These are phyloP conservation scores for Syndactyla subalaris DNA, from an alignment of 2,797 vertebrate genomes.

Conservation along the genomic window DNA sequence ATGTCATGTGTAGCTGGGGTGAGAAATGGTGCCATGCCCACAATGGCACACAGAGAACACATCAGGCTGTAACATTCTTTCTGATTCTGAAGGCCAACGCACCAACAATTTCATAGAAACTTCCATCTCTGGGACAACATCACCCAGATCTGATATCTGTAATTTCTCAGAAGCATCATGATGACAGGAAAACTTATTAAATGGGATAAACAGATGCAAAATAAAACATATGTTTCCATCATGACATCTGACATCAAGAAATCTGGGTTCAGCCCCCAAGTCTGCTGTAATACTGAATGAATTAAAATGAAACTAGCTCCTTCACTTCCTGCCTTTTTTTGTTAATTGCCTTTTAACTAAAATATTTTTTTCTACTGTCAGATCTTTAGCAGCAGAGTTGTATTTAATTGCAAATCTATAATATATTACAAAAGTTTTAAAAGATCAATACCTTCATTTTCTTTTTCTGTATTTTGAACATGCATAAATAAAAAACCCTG, in stretches of 20 bases:
- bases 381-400: background rate
- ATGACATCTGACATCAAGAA: background rate
- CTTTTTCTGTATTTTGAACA: background rate
- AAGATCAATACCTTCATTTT: background rate
- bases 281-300: background rate
- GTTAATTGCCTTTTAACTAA: background rate
- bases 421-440: background rate
- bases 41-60: background rate
- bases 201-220: background rate
- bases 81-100: rapidly evolving
- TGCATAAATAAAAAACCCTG: background rate
- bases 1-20: background rate
- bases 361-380: background rate
- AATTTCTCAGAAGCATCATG: background rate
- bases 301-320: background rate
- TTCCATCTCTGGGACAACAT: background rate
- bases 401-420: background rate
- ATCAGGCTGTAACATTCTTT: background rate
- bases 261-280: background rate
- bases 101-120: background rate
- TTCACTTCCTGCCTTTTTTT: background rate
- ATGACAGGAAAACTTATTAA: background rate
- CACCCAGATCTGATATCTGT: background rate
- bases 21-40: background rate
- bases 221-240: background rate